Conservation (phyloP, 2,113 vertebrate species). For the Catharus fuscescens region DNA sequence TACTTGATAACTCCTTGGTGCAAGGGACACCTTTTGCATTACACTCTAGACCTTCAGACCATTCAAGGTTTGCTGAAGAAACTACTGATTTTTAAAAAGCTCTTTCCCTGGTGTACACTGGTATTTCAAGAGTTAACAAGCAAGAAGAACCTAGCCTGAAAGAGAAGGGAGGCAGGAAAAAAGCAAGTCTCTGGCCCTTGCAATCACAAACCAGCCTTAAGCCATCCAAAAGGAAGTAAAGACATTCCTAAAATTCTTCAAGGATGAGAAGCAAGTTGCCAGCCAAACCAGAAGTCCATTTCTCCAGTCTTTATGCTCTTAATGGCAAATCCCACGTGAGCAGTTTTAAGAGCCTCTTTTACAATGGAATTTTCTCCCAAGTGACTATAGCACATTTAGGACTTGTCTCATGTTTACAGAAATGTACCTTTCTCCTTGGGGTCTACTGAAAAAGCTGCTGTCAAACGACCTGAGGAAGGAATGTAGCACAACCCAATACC, state of each 20-base stretch:
- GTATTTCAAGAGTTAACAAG: slow-evolving; percentile 48
- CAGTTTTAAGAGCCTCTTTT: slow-evolving; percentile 36
- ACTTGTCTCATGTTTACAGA: slow-evolving; percentile 50
- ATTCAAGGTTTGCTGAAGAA: neutral
- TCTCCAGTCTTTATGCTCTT: slow-evolving; percentile 8
- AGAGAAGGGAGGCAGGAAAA: slow-evolving; percentile 31
- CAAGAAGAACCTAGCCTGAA: neutral
- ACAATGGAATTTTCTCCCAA: slow-evolving; percentile 43
- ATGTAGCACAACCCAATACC: slow-evolving; percentile 42
- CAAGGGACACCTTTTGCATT: neutral
- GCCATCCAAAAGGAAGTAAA: slow-evolving; percentile 57
- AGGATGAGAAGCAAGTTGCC: slow-evolving; percentile 57
- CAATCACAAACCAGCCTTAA: slow-evolving; percentile 39
- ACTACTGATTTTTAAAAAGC: neutral
- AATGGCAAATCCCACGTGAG: slow-evolving; percentile 39
- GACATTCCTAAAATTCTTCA: slow-evolving; percentile 70
- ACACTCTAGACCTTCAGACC: neutral
- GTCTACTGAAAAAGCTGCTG: slow-evolving; percentile 28
- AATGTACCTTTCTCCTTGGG: slow-evolving; percentile 43
- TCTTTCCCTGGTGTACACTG: neutral
- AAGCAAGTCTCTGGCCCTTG: slow-evolving; percentile 7
- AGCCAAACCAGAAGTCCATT: slow-evolving; percentile 27
- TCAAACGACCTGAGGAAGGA: slow-evolving; percentile 57
- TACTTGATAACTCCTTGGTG: neutral
- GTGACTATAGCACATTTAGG: neutral